Evolutionary conservation across 2,797 vertebrate genomes (phyloP).

Genomic region (Euthynnus affinis): DNA sequence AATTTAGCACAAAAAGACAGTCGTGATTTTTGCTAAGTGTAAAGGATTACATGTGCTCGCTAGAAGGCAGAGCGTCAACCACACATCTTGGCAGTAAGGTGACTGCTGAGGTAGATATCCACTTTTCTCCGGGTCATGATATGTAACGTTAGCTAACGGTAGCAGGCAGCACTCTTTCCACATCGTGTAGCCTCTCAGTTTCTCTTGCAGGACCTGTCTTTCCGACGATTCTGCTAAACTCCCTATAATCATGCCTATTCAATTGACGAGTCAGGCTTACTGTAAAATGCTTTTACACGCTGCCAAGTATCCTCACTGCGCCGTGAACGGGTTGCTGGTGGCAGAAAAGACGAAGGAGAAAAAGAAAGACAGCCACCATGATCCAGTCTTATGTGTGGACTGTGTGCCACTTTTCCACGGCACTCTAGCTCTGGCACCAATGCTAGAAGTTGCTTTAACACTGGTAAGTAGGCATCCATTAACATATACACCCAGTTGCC

Average conservation of each 20-base stretch:
- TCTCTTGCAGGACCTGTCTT: conserved; percentile 24
- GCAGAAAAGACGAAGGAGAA: conserved; percentile 90
- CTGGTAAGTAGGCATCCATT: conserved; percentile 86
- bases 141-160: conserved; percentile 66
- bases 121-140: conserved; percentile 62
- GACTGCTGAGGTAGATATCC: conserved; percentile 33
- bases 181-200: conserved; percentile 32
- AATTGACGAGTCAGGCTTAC: conserved; percentile 95
- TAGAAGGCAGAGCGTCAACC: background rate
- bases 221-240: background rate
- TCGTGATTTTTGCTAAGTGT: background rate
- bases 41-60: conserved; percentile 9
- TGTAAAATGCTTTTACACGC: conserved; percentile 97
- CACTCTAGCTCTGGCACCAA: conserved; percentile 93
- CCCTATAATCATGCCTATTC: conserved; percentile 83
- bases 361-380: conserved; percentile 84
- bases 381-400: conserved; percentile 91
- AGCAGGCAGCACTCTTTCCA: conserved; percentile 32
- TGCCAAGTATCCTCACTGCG: conserved; percentile 94
- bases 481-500: background rate
- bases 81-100: conserved; percentile 7
- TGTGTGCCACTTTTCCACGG: conserved; percentile 97
- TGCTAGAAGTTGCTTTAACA: conserved; percentile 96
- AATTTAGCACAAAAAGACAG: background rate
- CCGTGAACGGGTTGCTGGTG: conserved; percentile 95